Evolutionary conservation across 1,140 invertebrate species (phyloP).

Genomic region (Sitophilus oryzae): DNA sequence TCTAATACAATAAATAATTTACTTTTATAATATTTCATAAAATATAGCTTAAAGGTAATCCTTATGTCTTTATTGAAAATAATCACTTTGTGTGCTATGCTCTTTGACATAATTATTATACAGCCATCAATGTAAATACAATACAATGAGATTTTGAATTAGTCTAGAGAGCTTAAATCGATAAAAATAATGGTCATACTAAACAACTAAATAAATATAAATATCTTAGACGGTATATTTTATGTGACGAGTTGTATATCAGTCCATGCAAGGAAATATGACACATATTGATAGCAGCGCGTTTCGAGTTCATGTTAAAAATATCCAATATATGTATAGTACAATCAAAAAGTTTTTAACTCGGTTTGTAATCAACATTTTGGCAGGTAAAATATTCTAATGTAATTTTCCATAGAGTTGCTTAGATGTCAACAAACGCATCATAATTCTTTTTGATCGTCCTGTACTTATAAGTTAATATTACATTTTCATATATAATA

Average conservation of each 20-base stretch:
- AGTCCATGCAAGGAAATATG: conserved; percentile 10
- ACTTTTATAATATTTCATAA: too few relatives aligned
- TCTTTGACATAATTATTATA: neutral
- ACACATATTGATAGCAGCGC: conserved; percentile 2
- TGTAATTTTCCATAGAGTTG: too few relatives aligned
- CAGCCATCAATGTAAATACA: neutral
- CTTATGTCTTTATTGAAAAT: too few relatives aligned
- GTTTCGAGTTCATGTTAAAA: neutral
- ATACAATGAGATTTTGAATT: conserved; percentile 8
- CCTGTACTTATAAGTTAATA: too few relatives aligned
- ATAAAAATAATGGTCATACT: conserved; percentile 7
- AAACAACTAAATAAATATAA: too few relatives aligned
- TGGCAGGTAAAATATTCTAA: too few relatives aligned
- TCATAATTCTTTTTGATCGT: neutral
- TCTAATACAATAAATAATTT: neutral
- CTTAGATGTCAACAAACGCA: neutral
- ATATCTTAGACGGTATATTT: neutral
- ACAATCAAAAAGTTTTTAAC: neutral
- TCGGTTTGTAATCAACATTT: neutral
- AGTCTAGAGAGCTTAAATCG: conserved; percentile 5
- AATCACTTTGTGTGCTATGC: too few relatives aligned
- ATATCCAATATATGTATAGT: neutral
- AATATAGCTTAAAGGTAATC: too few relatives aligned
- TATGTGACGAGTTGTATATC: neutral
- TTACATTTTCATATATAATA: too few relatives aligned